Percentiles rank a stretch among this genome's conserved stretches.
Evolutionary conservation across 2,797 vertebrate species (phyloP).

Genomic region (Thaleichthys pacificus): DNA sequence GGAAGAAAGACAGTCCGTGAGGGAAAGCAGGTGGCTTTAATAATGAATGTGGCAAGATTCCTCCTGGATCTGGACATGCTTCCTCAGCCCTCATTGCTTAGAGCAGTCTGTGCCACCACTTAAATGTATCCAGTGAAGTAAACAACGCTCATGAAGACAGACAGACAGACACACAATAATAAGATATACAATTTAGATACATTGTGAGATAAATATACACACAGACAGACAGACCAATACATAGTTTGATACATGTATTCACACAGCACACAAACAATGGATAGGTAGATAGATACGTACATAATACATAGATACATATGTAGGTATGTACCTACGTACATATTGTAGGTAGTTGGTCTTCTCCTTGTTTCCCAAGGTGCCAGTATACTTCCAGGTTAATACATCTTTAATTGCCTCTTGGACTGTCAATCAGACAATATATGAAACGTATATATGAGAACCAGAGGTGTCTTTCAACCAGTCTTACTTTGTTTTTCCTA

Average conservation of each 20-base stretch:
- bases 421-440: constrained; percentile 7
- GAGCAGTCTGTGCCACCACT: constrained; percentile 46
- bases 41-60: constrained; percentile 73
- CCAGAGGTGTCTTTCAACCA: constrained; percentile 14
- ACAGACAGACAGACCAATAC: neutral
- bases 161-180: constrained; percentile 11
- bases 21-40: constrained; percentile 75
- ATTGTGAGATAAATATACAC: neutral
- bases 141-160: constrained; percentile 41
- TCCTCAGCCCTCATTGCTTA: constrained; percentile 53
- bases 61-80: constrained; percentile 61
- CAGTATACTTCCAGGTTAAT: neutral
- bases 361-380: neutral
- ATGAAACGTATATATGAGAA: constrained; percentile 29
- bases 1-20: constrained; percentile 43
- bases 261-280: too few relatives aligned
- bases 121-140: constrained; percentile 38
- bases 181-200: constrained; percentile 13
- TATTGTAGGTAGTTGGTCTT: neutral
- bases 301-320: too few relatives aligned
- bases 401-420: constrained; percentile 37
- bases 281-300: too few relatives aligned
- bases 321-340: neutral
- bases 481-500: constrained; percentile 60
- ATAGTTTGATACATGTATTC: neutral